phyloP scores from a whole-genome alignment of 2,113 vertebrate genomes.

The Macroglossus sobrinus region DNA sequence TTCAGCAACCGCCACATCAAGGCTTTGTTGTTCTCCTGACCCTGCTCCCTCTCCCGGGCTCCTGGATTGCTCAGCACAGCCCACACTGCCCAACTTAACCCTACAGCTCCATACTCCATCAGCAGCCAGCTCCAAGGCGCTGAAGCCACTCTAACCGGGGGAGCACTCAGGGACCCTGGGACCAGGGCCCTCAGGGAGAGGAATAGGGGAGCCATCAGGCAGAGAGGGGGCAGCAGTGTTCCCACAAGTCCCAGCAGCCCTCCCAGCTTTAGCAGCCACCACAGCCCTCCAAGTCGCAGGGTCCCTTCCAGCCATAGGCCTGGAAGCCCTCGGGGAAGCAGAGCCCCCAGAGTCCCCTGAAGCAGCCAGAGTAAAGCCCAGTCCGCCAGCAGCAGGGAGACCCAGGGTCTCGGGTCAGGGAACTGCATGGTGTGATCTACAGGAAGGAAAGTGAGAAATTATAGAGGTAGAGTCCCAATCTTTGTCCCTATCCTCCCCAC shows the following conservation, averaged over 20 bases:
- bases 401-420: background rate
- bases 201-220: slow-evolving; percentile 47
- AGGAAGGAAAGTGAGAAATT: background rate
- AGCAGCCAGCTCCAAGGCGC: slow-evolving; percentile 67
- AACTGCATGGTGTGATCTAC: slow-evolving; percentile 76
- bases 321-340: background rate
- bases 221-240: background rate
- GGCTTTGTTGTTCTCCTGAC: background rate
- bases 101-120: background rate
- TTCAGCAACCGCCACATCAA: slow-evolving; percentile 63
- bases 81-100: slow-evolving; percentile 45
- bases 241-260: background rate
- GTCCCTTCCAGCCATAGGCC: slow-evolving; percentile 74
- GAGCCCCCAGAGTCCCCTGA: background rate
- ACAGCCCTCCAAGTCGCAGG: slow-evolving; percentile 52
- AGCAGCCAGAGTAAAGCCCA: slow-evolving; percentile 58
- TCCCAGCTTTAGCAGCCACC: background rate
- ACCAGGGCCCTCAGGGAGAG: slow-evolving; percentile 49
- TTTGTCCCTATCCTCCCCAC: too few species aligned
- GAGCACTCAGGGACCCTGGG: background rate
- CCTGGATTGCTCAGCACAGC: background rate
- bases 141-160: background rate
- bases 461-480: background rate
- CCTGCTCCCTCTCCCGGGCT: background rate
- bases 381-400: slow-evolving; percentile 57